Conservation (phyloP, 1,140 invertebrate species). For the Mercenaria mercenaria region DNA sequence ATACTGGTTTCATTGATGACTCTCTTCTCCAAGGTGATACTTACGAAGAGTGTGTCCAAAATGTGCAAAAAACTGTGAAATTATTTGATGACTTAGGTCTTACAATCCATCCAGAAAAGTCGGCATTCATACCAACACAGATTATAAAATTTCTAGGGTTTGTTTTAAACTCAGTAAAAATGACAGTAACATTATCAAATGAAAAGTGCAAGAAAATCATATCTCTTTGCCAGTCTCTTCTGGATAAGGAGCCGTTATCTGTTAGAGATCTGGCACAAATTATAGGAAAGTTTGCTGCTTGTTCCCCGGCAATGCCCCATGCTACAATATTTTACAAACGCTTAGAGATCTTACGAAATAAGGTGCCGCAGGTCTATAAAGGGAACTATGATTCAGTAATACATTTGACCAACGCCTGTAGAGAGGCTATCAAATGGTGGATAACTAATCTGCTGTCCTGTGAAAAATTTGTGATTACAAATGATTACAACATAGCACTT, state of each 20-base stretch:
- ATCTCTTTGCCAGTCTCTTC: not conserved
- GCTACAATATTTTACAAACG: constrained; percentile 10
- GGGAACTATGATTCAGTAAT: constrained; percentile 46
- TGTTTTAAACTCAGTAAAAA: not conserved
- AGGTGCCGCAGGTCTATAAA: constrained; percentile 55
- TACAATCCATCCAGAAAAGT: not conserved
- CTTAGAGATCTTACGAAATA: constrained; percentile 58
- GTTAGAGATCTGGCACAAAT: not conserved
- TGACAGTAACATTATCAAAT: not conserved
- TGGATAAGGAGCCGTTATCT: too few relatives aligned
- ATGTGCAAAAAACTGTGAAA: not conserved
- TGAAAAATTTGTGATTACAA: not conserved
- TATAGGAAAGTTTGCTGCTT: not conserved
- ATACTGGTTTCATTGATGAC: not conserved
- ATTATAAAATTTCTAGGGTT: not conserved
- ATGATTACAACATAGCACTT: not conserved
- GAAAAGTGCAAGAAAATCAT: not conserved
- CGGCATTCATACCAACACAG: not conserved
- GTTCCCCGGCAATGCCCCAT: not conserved
- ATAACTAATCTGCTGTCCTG: not conserved
- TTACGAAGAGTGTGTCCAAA: not conserved
- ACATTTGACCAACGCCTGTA: constrained; percentile 21
- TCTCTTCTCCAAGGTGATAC: not conserved
- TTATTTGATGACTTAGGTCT: not conserved
- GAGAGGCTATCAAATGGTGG: not conserved